Conservation (phyloP, 2,888 invertebrate genomes). For the Nephrotoma guestfalica region DNA sequence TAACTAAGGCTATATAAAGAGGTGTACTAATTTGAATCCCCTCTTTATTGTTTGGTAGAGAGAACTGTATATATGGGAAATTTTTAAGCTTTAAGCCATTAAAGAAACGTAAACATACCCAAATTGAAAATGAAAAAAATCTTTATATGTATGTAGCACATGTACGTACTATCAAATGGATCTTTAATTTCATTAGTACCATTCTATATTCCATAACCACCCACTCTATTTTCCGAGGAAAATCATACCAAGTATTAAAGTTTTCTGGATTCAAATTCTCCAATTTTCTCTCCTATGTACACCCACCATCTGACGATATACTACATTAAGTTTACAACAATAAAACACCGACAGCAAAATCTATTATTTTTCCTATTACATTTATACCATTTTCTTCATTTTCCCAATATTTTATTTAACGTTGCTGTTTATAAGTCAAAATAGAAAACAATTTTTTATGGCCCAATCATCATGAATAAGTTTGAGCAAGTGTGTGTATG, state of each 20-base stretch:
- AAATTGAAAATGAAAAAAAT: background rate
- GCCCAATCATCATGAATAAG: background rate
- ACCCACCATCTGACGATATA: background rate
- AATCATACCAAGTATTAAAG: background rate
- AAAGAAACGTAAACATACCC: background rate
- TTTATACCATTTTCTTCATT: background rate
- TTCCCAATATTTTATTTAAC: background rate
- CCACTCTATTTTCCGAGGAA: conserved; percentile 16
- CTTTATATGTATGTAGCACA: conserved; percentile 10
- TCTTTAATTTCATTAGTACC: conserved; percentile 33
- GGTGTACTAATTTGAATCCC: background rate
- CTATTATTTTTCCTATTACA: background rate
- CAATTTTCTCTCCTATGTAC: background rate
- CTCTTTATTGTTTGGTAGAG: background rate
- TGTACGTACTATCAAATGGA: conserved; percentile 28
- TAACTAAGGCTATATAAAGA: background rate
- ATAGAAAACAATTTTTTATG: background rate
- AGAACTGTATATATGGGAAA: background rate
- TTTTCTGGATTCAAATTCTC: background rate
- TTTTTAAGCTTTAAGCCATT: background rate
- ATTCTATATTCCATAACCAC: conserved; percentile 17
- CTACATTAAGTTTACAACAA: background rate
- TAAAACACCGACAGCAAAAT: background rate
- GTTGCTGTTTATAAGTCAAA: background rate
- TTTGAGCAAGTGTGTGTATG: background rate